These are phyloP conservation scores for Pecten maximus DNA, from an alignment of 2,888 invertebrate species.

Conservation along the genomic window DNA sequence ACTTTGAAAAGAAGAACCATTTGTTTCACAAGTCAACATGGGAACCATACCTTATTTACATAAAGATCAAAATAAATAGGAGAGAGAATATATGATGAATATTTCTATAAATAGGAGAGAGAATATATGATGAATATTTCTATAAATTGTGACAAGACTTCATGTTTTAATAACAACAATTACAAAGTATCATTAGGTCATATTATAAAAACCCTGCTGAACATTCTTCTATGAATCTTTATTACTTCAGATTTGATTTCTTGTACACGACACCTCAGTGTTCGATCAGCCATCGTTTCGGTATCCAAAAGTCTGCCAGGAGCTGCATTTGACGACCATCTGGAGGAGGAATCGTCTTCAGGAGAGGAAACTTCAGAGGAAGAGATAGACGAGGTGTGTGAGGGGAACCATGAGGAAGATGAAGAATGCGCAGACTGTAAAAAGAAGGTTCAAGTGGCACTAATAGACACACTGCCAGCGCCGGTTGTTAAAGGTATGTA, in stretches of 20 bases:
- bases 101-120: no score
- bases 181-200: no score
- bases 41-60: no score
- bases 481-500: conserved; percentile 86
- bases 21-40: no score
- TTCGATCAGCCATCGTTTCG: conserved; percentile 80
- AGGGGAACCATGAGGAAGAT: conserved; percentile 55
- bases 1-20: no score
- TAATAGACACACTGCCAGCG: conserved; percentile 94
- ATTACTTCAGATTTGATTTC: conserved; percentile 88
- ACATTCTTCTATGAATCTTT: no score
- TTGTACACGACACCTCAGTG: conserved; percentile 95
- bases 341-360: neutral
- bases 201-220: no score
- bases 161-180: no score
- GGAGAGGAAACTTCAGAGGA: conserved; percentile 49
- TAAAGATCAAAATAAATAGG: no score
- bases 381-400: conserved; percentile 45
- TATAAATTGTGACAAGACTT: no score
- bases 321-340: neutral
- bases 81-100: no score
- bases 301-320: conserved; percentile 44
- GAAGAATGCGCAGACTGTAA: conserved; percentile 93
- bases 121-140: no score
- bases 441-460: conserved; percentile 91